These are phyloP conservation scores for Sinopyrophorus schimmeli DNA, from an alignment of 2,888 invertebrate genomes.

Conservation along the genomic window DNA sequence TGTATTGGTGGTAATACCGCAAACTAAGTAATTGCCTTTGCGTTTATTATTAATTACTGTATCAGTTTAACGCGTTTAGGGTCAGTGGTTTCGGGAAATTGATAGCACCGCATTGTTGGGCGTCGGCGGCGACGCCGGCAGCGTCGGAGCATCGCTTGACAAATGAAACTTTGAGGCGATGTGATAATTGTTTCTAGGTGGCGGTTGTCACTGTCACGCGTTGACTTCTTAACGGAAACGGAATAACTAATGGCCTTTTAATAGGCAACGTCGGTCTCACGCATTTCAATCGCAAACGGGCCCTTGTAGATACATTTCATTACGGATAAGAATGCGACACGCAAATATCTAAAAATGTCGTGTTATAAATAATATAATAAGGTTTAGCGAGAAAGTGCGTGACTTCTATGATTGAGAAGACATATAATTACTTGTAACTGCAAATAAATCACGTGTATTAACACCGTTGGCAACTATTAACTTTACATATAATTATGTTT, in stretches of 20 bases:
- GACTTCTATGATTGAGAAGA: constrained; percentile 39
- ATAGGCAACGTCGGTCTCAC: constrained; percentile 40
- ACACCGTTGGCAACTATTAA: constrained; percentile 5
- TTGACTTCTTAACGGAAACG: constrained; percentile 37
- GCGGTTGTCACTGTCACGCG: constrained; percentile 38
- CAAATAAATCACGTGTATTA: constrained; percentile 29
- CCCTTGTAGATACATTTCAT: constrained; percentile 41
- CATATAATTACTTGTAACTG: constrained; percentile 39
- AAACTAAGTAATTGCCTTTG: constrained; percentile 47
- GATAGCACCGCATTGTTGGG: constrained; percentile 39
- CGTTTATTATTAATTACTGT: constrained; percentile 52
- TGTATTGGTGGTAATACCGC: constrained; percentile 43
- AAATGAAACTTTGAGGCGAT: constrained; percentile 38
- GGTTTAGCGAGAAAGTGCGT: constrained; percentile 35
- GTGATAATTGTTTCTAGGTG: constrained; percentile 38
- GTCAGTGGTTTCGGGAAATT: constrained; percentile 38
- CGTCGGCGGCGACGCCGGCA: constrained; percentile 38
- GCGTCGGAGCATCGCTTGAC: constrained; percentile 39
- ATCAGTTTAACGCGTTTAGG: constrained; percentile 46
- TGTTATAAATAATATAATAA: constrained; percentile 37
- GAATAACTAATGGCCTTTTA: constrained; percentile 50
- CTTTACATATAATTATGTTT: no score
- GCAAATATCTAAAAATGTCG: constrained; percentile 37
- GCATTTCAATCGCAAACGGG: constrained; percentile 33
- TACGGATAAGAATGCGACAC: constrained; percentile 35